Conservation (phyloP, 2,797 vertebrate genomes). For the Paratrypauchen microcephalus region DNA sequence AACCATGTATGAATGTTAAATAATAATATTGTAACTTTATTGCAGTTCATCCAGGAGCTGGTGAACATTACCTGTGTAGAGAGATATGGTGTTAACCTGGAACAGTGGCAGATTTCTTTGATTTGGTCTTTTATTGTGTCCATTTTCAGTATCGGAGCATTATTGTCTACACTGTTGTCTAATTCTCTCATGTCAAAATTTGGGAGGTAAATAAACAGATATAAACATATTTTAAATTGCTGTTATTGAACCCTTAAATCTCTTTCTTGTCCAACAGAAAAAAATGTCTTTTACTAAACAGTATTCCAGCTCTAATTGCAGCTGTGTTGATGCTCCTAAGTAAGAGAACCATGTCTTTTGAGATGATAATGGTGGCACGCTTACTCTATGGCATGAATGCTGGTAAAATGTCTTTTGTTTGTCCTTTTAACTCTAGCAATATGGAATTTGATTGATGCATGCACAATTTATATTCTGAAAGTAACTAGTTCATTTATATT, state of each 20-base stretch:
- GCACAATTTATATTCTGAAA: conserved; percentile 4
- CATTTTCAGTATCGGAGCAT: conserved; percentile 71
- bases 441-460: background rate
- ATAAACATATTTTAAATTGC: background rate
- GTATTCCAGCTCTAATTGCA: conserved; percentile 60
- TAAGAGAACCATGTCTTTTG: conserved; percentile 70
- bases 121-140: conserved; percentile 80
- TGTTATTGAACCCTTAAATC: background rate
- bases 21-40: background rate
- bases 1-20: background rate
- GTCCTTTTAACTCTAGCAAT: background rate
- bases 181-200: conserved; percentile 34
- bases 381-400: conserved; percentile 71
- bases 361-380: conserved; percentile 79
- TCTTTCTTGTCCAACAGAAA: conserved; percentile 62
- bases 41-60: conserved; percentile 75
- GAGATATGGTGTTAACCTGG: conserved; percentile 57
- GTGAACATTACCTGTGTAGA: conserved; percentile 69
- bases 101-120: conserved; percentile 67
- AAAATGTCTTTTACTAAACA: conserved; percentile 70
- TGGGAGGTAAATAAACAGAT: conserved; percentile 66
- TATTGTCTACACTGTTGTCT: conserved; percentile 60
- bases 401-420: conserved; percentile 45
- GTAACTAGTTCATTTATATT: conserved; percentile 16
- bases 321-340: conserved; percentile 74